These are phyloP conservation scores for Hypsopygia costalis DNA, from an alignment of 2,888 invertebrate genomes.

Conservation along the genomic window DNA sequence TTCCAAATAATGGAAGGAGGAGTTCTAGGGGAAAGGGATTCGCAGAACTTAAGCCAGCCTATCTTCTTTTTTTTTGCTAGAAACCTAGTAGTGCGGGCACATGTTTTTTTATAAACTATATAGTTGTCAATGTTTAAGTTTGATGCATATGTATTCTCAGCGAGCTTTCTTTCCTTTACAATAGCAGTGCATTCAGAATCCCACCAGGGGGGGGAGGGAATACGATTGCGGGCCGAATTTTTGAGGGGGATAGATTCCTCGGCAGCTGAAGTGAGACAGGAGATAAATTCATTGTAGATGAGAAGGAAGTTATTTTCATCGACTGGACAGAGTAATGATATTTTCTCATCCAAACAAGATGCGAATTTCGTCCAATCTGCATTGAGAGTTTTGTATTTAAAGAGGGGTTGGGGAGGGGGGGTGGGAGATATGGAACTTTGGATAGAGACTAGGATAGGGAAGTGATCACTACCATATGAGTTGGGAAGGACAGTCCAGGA, in stretches of 20 bases:
- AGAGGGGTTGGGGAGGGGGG: neutral
- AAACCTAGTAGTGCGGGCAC: neutral
- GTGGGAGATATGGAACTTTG: neutral
- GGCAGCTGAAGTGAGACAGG: neutral
- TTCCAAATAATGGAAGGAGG: neutral
- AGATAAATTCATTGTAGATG: neutral
- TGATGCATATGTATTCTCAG: neutral
- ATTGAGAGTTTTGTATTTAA: neutral
- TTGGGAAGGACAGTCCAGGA: neutral
- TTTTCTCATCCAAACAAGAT: neutral
- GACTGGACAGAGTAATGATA: neutral
- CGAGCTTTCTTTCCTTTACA: neutral
- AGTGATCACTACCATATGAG: neutral
- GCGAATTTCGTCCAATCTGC: neutral
- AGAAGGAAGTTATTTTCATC: neutral
- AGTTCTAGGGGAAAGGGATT: neutral
- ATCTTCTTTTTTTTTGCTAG: neutral
- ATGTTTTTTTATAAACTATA: neutral
- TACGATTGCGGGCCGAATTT: neutral
- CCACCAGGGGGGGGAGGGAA: neutral
- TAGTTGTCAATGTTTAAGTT: neutral
- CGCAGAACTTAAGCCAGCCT: neutral
- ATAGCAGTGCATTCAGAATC: neutral
- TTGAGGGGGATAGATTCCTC: neutral
- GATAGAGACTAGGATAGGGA: neutral